These are phyloP conservation scores for Pegea sp. DNA, from an alignment of 23 tunicate species.

Conservation along the genomic window DNA sequence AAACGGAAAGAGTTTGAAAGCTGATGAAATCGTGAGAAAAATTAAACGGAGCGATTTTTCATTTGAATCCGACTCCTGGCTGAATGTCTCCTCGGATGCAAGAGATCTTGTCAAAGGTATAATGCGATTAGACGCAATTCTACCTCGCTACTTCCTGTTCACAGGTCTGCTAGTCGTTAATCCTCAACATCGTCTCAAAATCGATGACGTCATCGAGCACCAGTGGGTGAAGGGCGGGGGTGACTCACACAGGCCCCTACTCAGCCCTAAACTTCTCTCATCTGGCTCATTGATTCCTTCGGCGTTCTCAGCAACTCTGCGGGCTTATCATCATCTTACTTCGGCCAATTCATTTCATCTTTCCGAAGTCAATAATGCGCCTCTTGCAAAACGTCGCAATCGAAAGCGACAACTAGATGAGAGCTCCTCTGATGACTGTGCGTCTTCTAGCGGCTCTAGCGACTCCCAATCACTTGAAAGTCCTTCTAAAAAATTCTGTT, in stretches of 20 bases:
- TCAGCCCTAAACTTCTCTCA: conserved; percentile 41
- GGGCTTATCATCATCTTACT: conserved; percentile 35
- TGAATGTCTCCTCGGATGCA: conserved; percentile 74
- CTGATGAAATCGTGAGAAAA: conserved; percentile 56
- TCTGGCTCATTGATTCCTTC: conserved; percentile 47
- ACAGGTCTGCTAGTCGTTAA: conserved; percentile 73
- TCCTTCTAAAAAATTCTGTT: no score
- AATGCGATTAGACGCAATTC: no score
- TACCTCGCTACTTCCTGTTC: background rate
- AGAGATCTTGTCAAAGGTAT: conserved; percentile 63
- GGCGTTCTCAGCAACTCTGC: conserved; percentile 40
- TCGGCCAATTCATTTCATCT: conserved; percentile 72
- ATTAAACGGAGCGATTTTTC: conserved; percentile 59
- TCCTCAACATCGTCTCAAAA: conserved; percentile 41
- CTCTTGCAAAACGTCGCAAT: conserved; percentile 60
- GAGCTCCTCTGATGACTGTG: conserved; percentile 31
- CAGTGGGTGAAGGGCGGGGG: conserved; percentile 52
- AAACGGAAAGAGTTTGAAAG: conserved; percentile 43
- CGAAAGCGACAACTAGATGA: conserved; percentile 24
- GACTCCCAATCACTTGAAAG: no score
- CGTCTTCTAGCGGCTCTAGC: conserved; percentile 36
- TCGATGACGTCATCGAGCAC: conserved; percentile 18
- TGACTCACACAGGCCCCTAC: conserved; percentile 36
- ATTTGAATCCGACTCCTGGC: conserved; percentile 53
- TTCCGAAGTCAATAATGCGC: conserved; percentile 65